Base-by-base conservation (phyloP, 2,888 invertebrate species). In the Agonum fuliginosum region DNA sequence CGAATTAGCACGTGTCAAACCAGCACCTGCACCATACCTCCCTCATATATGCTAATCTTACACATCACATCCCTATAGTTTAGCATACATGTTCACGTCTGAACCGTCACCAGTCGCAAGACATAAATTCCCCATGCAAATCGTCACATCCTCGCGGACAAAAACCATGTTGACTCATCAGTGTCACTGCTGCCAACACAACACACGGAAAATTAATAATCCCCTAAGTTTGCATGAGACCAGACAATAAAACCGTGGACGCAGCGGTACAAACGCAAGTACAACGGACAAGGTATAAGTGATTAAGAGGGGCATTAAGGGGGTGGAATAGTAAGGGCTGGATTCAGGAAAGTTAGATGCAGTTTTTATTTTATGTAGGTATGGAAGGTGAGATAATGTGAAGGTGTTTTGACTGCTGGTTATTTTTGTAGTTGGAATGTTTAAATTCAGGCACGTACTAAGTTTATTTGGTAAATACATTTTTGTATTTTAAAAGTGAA, bases 61-160 rank as follows among this genome's bases (percentile, higher is more conserved):
- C n/a, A n/a, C n/a, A n/a, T n/a, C n/a, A n/a, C n/a, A n/a, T n/a
- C n/a, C n/a, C n/a, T 30, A 62, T 62, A 62, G 58, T 62, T 62
- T 27, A 8, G 58, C 58, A 62, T 62, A 62, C 30, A 30, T 46
- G 46, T 62, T n/a, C n/a, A 58, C 30, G 22, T 54, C n/a, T n/a
- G n/a, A n/a, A n/a, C n/a, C n/a, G n/a, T n/a, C n/a, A n/a, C n/a
- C n/a, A n/a, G 58, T 62, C 58, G 27, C 70, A 70, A 70, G 70
- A 70, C 70, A 70, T 70, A 70, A 70, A 70, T 70, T 70, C 24
- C 27, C 14, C 70, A 70, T 70, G 70, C 70, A 70, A 70, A 70
- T 70, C 27, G 46, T 70, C 46, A 46, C 54, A 24, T 5, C 54
- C 20, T 14, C 24, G 22, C n/a, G 54, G 22, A 54, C 54, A 54